Evolutionary conservation across 2,113 vertebrate species (phyloP), one percentile per base, ranked within the genome.

Genomic region (Campylorhamphus procurvoides): DNA sequence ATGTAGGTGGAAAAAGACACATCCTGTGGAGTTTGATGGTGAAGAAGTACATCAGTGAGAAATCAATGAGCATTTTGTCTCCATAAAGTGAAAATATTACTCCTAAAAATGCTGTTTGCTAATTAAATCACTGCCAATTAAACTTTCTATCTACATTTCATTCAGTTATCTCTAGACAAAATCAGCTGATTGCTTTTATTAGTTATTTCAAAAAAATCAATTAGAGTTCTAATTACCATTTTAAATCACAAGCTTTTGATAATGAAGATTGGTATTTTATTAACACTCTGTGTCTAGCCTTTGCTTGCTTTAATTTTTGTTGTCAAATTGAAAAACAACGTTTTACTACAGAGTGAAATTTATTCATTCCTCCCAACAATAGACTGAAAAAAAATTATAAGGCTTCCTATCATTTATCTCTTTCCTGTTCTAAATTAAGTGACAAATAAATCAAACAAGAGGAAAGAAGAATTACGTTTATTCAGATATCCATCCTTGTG

Each of bases 231-330:
- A 93, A 90, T 94, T 77, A 53, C 31, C 28, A 28, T 89, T 93
- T 91, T 72, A 82, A 87, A 46, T 79, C 71, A 84, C 77, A 88
- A 83, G 44, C 15, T 58, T 93, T 79, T 90, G 50, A 69, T 90
- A 83, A 73, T 59, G 63, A 77, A 90, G 28, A 40, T 56, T 62
- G 14, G 49, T 96, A 73, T 62, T 94, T 68, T 90, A 58, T 76
- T 84, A 91, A 71, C 9, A 42, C 64, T 56, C 29, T 44, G 44
- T 53, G 25, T 90, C 24, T 47, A 53, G n/a, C 31, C 66, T 91
- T 87, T 52, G 2, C 10, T 92, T 49, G 18, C 42, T 80, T 92
- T 83, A 69, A 73, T 85, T 83, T 93, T 82, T n/a, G 40, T 73
- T 80, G 49, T 62, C 63, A 88, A 86, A 62, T 69, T 83, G 44